Evolutionary conservation across 2,888 invertebrate species (phyloP).

Genomic region (Hedya salicella): DNA sequence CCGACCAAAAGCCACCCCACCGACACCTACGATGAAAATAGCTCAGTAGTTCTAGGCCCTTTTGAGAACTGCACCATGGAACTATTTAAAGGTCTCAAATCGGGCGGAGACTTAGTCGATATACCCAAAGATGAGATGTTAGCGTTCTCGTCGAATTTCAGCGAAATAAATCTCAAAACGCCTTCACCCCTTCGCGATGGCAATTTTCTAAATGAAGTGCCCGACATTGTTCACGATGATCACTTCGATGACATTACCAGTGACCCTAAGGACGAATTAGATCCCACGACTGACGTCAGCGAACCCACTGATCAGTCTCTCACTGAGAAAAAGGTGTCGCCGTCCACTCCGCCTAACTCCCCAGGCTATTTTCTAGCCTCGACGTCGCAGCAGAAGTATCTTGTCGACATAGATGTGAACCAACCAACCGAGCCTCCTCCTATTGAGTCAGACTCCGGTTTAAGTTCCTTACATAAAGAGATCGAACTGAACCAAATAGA

Average conservation of each 20-base stretch:
- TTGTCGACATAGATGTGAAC: conserved; percentile 71
- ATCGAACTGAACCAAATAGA: conserved; percentile 77
- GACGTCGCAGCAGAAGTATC: conserved; percentile 70
- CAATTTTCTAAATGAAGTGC: conserved; percentile 79
- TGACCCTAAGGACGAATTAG: conserved; percentile 59
- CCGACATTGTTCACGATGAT: conserved; percentile 71
- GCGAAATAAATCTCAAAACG: conserved; percentile 78
- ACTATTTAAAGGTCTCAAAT: conserved; percentile 79
- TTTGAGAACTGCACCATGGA: conserved; percentile 84
- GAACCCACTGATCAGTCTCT: conserved; percentile 66
- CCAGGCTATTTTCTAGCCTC: conserved; percentile 74
- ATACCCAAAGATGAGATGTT: conserved; percentile 78
- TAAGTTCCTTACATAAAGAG: conserved; percentile 57
- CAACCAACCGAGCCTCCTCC: conserved; percentile 50
- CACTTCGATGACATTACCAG: conserved; percentile 68
- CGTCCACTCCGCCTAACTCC: conserved; percentile 77
- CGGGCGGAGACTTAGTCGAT: conserved; percentile 68
- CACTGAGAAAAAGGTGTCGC: conserved; percentile 71
- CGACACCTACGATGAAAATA: conserved; percentile 79
- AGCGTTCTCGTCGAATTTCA: conserved; percentile 83
- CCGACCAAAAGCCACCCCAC: conserved; percentile 77
- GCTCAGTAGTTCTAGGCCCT: conserved; percentile 85
- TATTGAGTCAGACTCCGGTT: conserved; percentile 51
- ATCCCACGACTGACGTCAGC: conserved; percentile 56
- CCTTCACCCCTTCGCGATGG: conserved; percentile 77